These are phyloP conservation scores for Polypterus senegalus DNA, from an alignment of 2,113 vertebrate genomes.

Conservation along the genomic window DNA sequence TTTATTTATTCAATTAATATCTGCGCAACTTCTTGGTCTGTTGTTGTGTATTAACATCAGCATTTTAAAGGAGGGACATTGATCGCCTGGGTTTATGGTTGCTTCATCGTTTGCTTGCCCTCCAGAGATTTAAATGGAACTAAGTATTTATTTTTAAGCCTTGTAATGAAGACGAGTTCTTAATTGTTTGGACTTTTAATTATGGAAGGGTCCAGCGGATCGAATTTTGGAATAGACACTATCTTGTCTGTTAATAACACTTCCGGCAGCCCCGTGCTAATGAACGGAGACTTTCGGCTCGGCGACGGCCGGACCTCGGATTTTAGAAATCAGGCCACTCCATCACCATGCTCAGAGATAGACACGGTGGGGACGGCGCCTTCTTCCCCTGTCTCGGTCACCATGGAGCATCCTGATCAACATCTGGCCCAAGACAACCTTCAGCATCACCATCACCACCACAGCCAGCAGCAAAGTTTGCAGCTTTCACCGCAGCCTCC, in stretches of 20 bases:
- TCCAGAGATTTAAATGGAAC: too few relatives aligned
- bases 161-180: conserved; percentile 61
- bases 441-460: conserved; percentile 68
- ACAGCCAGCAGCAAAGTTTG: conserved; percentile 52
- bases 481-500: conserved; percentile 52
- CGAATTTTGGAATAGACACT: conserved; percentile 96
- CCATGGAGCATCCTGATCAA: conserved; percentile 71
- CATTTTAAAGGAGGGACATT: too few relatives aligned
- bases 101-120: too few relatives aligned
- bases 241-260: conserved; percentile 72
- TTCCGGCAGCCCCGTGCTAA: conserved; percentile 68
- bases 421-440: conserved; percentile 66
- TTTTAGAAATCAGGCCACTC: conserved; percentile 77
- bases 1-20: too few relatives aligned
- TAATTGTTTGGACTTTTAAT: conserved; percentile 40
- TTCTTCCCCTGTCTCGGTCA: conserved; percentile 89
- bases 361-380: conserved; percentile 86
- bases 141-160: conserved; percentile 27
- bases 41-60: too few relatives aligned
- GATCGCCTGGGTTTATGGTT: too few relatives aligned
- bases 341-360: conserved; percentile 87
- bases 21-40: too few relatives aligned
- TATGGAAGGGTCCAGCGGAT: conserved; percentile 89
- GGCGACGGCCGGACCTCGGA: conserved; percentile 73
- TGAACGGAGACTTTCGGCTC: conserved; percentile 87